Percentiles rank a stretch among this genome's conserved stretches.
Evolutionary conservation across 2,888 invertebrate species (phyloP).

Genomic region (Axea sp.): DNA sequence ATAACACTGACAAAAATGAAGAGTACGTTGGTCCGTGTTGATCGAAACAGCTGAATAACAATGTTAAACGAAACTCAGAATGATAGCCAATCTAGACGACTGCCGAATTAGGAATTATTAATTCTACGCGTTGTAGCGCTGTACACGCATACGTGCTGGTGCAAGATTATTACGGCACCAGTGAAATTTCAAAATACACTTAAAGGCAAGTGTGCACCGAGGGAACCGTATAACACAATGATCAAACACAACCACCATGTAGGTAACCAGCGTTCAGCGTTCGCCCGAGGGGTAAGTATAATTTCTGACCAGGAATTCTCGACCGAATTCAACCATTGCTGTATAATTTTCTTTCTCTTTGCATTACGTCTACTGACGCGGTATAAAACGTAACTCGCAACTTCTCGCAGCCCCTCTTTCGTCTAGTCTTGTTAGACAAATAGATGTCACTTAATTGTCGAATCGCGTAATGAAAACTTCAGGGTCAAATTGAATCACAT

Average conservation of each 20-base stretch:
- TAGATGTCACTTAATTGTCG: conserved; percentile 50
- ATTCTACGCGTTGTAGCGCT: conserved; percentile 36
- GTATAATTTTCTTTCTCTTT: conserved; percentile 62
- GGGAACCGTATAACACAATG: conserved; percentile 76
- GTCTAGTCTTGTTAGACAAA: conserved; percentile 29
- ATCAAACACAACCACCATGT: conserved; percentile 71
- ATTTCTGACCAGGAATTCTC: conserved; percentile 62
- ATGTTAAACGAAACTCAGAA: conserved; percentile 32
- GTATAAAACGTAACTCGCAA: conserved; percentile 29
- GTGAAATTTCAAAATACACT: conserved; percentile 76
- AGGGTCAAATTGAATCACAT: conserved; percentile 15
- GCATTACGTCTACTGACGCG: conserved; percentile 33
- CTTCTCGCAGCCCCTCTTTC: background rate
- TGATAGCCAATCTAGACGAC: conserved; percentile 43
- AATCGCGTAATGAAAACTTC: conserved; percentile 34
- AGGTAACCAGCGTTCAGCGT: conserved; percentile 46
- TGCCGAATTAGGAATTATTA: conserved; percentile 53
- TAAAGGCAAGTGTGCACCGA: conserved; percentile 72
- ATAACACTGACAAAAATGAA: background rate
- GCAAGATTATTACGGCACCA: conserved; percentile 71
- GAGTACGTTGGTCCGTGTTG: background rate
- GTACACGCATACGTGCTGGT: conserved; percentile 50
- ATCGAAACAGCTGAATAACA: conserved; percentile 12
- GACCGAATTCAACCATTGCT: conserved; percentile 57
- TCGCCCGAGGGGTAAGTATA: conserved; percentile 63